Evolutionary conservation across 2,113 vertebrate genomes (phyloP).

Genomic region (Protobothrops mucrosquamatus): DNA sequence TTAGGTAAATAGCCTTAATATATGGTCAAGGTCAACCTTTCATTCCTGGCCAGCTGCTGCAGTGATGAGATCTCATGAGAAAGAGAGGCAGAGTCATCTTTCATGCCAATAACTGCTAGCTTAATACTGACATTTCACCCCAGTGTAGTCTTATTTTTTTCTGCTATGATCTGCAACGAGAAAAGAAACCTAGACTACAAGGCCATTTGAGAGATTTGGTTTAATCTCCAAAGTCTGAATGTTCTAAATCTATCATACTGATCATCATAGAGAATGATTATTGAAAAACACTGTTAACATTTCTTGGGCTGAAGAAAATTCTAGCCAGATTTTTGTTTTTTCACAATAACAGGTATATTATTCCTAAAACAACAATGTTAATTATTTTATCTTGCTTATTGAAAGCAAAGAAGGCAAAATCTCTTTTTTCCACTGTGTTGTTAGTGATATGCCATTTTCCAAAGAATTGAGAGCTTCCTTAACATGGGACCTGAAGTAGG

Average conservation of each 20-base stretch:
- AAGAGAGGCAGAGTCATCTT: not conserved
- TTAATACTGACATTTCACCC: not conserved
- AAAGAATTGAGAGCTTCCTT: not conserved
- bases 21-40: not conserved
- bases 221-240: not conserved
- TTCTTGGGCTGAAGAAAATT: not conserved
- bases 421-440: not conserved
- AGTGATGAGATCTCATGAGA: not conserved
- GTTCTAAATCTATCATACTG: not conserved
- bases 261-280: not conserved
- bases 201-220: not conserved
- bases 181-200: not conserved
- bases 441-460: not conserved
- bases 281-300: not conserved
- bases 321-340: not conserved
- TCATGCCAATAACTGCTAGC: not conserved
- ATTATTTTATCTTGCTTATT: not conserved
- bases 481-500: not conserved
- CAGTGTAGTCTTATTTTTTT: not conserved
- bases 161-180: not conserved
- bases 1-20: not conserved
- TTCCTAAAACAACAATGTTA: not conserved
- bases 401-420: not conserved
- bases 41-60: not conserved
- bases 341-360: not conserved